Percentiles rank a stretch among this genome's conserved stretches.
Conservation (phyloP, 1,140 invertebrate genomes). For the Leptinotarsa texana region DNA sequence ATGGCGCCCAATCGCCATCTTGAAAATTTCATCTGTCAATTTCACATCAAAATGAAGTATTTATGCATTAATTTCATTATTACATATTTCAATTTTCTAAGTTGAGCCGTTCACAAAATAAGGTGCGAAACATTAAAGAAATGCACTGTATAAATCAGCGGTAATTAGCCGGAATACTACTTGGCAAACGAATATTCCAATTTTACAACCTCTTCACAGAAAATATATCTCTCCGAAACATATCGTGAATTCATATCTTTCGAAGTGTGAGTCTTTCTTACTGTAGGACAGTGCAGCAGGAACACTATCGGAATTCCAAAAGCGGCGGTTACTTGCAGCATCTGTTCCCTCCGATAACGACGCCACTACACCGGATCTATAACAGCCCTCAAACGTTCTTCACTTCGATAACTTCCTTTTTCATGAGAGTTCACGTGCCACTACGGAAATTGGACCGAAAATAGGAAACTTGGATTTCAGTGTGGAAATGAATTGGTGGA, state of each 20-base stretch:
- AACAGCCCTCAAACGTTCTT: background rate
- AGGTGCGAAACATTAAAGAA: too few relatives aligned
- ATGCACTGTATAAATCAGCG: too few relatives aligned
- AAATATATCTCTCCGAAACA: too few relatives aligned
- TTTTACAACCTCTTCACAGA: too few relatives aligned
- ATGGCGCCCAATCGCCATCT: too few relatives aligned
- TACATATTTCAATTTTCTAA: too few relatives aligned
- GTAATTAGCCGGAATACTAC: too few relatives aligned
- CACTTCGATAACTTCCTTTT: background rate
- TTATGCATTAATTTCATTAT: too few relatives aligned
- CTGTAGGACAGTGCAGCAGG: background rate
- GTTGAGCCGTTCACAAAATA: too few relatives aligned
- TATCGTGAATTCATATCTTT: background rate
- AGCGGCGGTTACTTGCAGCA: background rate
- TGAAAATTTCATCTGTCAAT: too few relatives aligned
- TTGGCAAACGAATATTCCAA: too few relatives aligned
- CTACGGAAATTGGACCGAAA: background rate
- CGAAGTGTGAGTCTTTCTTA: background rate
- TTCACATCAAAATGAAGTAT: too few relatives aligned
- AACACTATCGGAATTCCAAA: background rate
- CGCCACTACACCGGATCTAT: background rate
- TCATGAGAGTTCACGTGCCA: background rate
- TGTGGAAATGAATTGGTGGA: conserved; percentile 1
- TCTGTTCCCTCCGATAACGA: background rate
- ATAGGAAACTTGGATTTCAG: conserved; percentile 11